Percentiles rank a stretch among this genome's conserved stretches.
Evolutionary conservation across 2,797 vertebrate species (phyloP).

Genomic region (Poeciliopsis infans): DNA sequence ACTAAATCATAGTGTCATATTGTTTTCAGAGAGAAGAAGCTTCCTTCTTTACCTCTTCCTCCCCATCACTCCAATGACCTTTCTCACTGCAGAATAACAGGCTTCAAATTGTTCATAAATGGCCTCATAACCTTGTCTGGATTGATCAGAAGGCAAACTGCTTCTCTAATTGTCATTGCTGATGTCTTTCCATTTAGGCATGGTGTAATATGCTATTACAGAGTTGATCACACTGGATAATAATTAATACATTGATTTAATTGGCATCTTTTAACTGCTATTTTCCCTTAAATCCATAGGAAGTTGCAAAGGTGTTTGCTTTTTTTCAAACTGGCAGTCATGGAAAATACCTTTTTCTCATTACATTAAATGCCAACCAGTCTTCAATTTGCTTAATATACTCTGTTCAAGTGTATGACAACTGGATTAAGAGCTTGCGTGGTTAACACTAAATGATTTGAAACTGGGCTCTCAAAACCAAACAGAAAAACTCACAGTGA

Average conservation of each 20-base stretch:
- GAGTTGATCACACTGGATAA: not conserved
- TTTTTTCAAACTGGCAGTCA: not conserved
- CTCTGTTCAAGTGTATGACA: constrained; percentile 30
- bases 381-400: constrained; percentile 22
- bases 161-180: not conserved
- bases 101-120: not conserved
- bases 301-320: not conserved
- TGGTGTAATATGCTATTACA: not conserved
- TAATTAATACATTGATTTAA: not conserved
- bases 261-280: not conserved
- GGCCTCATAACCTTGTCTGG: not conserved
- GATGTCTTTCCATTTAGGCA: not conserved
- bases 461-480: not conserved
- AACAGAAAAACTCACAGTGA: constrained; percentile 32
- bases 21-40: not conserved
- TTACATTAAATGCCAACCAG: constrained; percentile 17
- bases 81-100: not conserved
- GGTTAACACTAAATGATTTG: not conserved
- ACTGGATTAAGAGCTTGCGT: constrained; percentile 23
- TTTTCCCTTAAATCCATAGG: no score
- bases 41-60: not conserved
- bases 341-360: not conserved
- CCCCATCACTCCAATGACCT: not conserved
- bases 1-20: not conserved
- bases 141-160: not conserved